Conservation (phyloP, 2,113 vertebrate genomes). For the Shinisaurus crocodilurus region DNA sequence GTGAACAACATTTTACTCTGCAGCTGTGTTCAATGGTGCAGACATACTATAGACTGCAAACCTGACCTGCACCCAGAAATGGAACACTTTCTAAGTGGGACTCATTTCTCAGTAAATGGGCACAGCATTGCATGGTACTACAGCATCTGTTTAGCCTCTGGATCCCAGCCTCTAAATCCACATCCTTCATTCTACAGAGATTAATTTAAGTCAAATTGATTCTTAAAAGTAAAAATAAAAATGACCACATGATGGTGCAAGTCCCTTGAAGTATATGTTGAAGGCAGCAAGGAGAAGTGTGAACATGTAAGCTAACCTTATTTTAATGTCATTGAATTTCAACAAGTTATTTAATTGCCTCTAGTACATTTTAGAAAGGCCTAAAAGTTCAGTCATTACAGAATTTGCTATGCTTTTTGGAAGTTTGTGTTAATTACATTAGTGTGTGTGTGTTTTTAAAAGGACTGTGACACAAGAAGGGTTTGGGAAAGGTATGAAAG, state of each 20-base stretch:
- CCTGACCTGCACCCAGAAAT: not conserved
- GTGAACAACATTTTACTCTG: not conserved
- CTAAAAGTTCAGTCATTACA: not conserved
- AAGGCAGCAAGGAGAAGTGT: not conserved
- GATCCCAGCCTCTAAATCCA: not conserved
- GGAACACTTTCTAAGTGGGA: not conserved
- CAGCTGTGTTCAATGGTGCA: not conserved
- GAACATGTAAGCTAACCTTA: not conserved
- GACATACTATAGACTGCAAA: not conserved
- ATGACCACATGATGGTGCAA: conserved; percentile 39
- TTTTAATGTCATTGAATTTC: not conserved
- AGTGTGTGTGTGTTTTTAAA: not conserved
- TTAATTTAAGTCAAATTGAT: not conserved
- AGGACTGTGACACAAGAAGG: too few relatives aligned
- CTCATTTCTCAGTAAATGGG: not conserved
- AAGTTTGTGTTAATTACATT: not conserved
- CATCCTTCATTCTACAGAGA: not conserved
- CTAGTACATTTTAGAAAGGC: not conserved
- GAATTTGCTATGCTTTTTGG: not conserved
- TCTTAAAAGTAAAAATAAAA: conserved; percentile 5
- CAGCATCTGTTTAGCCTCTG: not conserved
- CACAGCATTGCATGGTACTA: not conserved
- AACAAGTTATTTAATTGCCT: not conserved
- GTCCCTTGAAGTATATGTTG: not conserved
- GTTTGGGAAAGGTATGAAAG: not conserved